These are phyloP conservation scores for Metallyticus violacea DNA, from an alignment of 2,888 invertebrate species.

Conservation along the genomic window DNA sequence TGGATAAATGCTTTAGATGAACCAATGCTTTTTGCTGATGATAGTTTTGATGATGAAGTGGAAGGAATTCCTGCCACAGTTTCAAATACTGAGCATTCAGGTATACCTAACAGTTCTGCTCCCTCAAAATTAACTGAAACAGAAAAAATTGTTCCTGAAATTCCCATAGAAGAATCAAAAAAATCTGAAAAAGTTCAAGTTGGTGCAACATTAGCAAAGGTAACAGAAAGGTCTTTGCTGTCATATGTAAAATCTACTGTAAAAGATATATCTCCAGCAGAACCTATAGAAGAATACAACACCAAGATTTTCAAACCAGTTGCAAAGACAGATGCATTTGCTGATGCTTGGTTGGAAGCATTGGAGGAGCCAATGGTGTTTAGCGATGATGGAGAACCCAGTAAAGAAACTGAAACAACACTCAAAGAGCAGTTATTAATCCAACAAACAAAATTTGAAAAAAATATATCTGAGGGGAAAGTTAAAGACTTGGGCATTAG, in stretches of 20 bases:
- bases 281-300: background rate
- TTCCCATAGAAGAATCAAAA: no score
- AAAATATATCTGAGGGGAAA: background rate
- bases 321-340: constrained; percentile 34
- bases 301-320: background rate
- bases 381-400: constrained; percentile 40
- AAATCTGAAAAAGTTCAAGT: background rate
- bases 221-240: background rate
- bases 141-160: no score
- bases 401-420: background rate
- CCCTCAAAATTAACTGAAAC: background rate
- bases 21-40: constrained; percentile 44
- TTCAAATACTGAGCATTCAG: background rate
- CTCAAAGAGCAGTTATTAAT: background rate
- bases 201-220: background rate
- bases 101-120: background rate
- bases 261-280: background rate
- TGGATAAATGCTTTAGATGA: constrained; percentile 46
- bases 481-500: background rate
- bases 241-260: background rate
- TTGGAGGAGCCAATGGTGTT: constrained; percentile 45
- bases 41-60: constrained; percentile 38
- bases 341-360: constrained; percentile 43
- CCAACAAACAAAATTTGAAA: background rate
- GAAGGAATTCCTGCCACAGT: background rate